Evolutionary conservation across 2,797 vertebrate genomes (phyloP), one percentile per base, ranked within the genome.

Genomic region (Galagoides demidoff): DNA sequence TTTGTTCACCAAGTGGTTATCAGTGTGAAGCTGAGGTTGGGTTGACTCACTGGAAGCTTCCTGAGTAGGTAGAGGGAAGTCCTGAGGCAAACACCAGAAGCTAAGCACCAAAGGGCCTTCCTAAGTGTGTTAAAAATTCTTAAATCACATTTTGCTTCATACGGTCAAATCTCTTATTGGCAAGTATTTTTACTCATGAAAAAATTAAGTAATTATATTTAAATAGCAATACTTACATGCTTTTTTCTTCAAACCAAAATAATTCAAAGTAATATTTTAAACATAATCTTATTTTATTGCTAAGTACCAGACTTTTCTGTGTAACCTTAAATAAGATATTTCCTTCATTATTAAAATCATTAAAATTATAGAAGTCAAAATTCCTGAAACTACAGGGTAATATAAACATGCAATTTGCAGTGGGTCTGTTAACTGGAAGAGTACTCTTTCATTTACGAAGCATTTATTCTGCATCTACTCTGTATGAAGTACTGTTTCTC

Each of bases 331-430:
- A 71, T 89, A 73, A 76, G 2, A 8, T 76, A 29, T 70, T 95
- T 93, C 11, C 43, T 78, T 94, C 49, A 84, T 37, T 93, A 70
- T 79, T 31, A 84, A 85, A 76, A 83, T 88, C 43, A 90, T 93
- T 93, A 63, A 45, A 68, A 39, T 90, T 90, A 19, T 39, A 87
- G 13, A 59, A 70, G 20, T 64, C 92, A 74, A 66, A 63, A 84
- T 76, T 78, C 17, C 25, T 76, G 13, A 55, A 81, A 39, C 27
- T 59, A 39, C 13, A 82, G 11, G 20, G 20, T 43, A 89, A 66
- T 52, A 39, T 23, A 45, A 66, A 39, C 23, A 87, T 84, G 73
- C 12, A 71, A 61, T 3, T 14, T 49, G 19, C 8, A 10, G 9
- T 85, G 29, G 39, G 23, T 89, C 11, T 94, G 55, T 29, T 84